Conservation (phyloP, 2,113 vertebrate species). For the Agapornis roseicollis region DNA sequence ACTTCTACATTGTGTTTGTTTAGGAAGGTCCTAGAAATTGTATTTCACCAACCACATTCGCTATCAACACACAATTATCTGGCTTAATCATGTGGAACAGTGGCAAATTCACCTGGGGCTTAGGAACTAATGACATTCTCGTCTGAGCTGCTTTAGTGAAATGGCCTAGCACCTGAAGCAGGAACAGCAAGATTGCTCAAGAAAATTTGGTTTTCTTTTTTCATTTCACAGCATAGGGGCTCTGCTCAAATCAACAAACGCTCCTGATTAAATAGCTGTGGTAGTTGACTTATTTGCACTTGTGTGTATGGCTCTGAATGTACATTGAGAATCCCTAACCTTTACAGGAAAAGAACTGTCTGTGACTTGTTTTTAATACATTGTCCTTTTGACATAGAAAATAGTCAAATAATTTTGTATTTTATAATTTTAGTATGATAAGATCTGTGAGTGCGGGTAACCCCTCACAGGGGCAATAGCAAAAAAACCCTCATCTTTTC, state of each 20-base stretch:
- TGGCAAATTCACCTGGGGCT: constrained; percentile 99
- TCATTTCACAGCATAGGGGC: constrained; percentile 88
- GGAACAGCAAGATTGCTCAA: constrained; percentile 99
- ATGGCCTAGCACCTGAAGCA: constrained; percentile 99
- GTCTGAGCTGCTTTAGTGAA: constrained; percentile 99
- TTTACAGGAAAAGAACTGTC: constrained; percentile 69
- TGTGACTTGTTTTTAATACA: constrained; percentile 63
- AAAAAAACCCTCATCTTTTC: neutral
- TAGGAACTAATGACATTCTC: constrained; percentile 99
- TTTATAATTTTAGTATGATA: constrained; percentile 76
- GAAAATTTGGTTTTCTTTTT: constrained; percentile 99
- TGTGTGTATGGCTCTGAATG: constrained; percentile 75
- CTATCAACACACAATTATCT: constrained; percentile 99
- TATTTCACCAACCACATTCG: constrained; percentile 99
- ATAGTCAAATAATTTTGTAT: constrained; percentile 68
- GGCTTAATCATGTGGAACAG: constrained; percentile 99
- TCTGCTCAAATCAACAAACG: constrained; percentile 86
- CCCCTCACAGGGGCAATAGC: neutral
- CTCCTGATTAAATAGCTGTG: constrained; percentile 85
- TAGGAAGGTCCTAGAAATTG: constrained; percentile 99
- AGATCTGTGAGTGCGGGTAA: constrained; percentile 15
- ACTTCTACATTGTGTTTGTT: constrained; percentile 98
- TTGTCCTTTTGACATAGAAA: constrained; percentile 60
- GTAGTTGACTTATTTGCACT: constrained; percentile 79
- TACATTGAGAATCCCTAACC: constrained; percentile 72